Percentiles rank a stretch among this genome's conserved stretches.
phyloP scores from a whole-genome alignment of 2,113 vertebrate genomes.

The Silurus meridionalis region DNA sequence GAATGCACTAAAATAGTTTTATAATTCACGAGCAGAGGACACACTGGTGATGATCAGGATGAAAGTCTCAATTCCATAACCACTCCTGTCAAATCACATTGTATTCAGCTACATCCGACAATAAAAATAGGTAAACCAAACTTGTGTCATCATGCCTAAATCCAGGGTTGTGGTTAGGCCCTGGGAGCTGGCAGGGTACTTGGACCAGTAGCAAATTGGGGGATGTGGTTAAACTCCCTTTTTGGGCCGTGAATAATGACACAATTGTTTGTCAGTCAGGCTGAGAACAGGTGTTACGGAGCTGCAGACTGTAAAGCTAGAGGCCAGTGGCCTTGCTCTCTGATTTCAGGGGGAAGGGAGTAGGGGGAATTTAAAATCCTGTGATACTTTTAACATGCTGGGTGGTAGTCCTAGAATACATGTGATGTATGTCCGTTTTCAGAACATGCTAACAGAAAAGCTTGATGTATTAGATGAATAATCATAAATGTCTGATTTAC shows the following conservation, averaged over 20 bases:
- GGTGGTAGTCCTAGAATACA: constrained; percentile 53
- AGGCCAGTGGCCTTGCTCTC: constrained; percentile 58
- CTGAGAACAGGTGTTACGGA: constrained; percentile 65
- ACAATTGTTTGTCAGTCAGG: constrained; percentile 66
- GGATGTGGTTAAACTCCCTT: constrained; percentile 50
- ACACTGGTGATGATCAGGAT: background rate
- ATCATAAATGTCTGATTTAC: background rate
- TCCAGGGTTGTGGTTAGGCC: constrained; percentile 41
- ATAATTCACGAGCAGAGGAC: background rate
- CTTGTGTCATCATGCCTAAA: constrained; percentile 33
- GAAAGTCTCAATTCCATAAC: constrained; percentile 1
- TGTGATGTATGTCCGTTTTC: constrained; percentile 33
- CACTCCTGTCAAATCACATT: background rate
- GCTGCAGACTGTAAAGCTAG: constrained; percentile 45
- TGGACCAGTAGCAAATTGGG: constrained; percentile 21
- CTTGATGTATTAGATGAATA: constrained; percentile 4
- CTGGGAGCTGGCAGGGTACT: constrained; percentile 42
- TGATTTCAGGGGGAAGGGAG: constrained; percentile 59
- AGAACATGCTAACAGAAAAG: constrained; percentile 34
- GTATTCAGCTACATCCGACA: constrained; percentile 8
- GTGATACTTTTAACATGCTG: constrained; percentile 59
- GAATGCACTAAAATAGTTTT: background rate
- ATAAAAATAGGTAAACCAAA: constrained; percentile 35
- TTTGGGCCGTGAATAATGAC: constrained; percentile 61
- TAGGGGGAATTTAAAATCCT: constrained; percentile 50